These are phyloP conservation scores for Rhynchopsitta pachyrhyncha DNA, from an alignment of 2,113 vertebrate species.

Conservation along the genomic window DNA sequence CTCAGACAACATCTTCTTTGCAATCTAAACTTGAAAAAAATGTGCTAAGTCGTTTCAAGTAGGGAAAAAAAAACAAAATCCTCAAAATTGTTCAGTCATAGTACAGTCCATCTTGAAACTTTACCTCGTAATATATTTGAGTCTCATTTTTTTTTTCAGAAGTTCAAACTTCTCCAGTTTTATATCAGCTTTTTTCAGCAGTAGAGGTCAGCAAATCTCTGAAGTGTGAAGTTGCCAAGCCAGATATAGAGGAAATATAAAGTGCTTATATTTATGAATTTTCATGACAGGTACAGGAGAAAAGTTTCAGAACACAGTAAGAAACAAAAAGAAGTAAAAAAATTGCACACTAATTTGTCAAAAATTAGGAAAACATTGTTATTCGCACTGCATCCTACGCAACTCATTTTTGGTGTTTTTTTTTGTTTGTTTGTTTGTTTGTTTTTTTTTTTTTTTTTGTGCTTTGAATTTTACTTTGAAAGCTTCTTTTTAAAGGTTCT, in stretches of 20 bases:
- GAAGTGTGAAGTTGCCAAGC: background rate
- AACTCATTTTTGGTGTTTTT: background rate
- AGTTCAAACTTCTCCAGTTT: background rate
- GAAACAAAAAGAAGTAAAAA: background rate
- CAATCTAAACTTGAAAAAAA: background rate
- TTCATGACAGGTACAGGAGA: background rate
- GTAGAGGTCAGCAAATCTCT: background rate
- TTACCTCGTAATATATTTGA: background rate
- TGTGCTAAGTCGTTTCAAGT: background rate
- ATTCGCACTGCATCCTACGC: background rate
- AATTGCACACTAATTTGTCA: background rate
- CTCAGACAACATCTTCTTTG: background rate
- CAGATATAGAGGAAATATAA: background rate
- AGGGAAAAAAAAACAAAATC: accelerated
- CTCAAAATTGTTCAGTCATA: background rate
- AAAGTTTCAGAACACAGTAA: background rate
- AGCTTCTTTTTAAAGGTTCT: background rate
- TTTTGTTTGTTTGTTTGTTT: too few relatives aligned
- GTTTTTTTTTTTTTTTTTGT: background rate
- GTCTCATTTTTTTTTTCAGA: background rate
- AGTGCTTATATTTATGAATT: background rate
- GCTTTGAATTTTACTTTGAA: background rate
- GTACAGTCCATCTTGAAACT: background rate
- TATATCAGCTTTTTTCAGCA: background rate
- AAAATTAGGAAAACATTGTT: background rate